Percentiles rank a stretch among this genome's conserved stretches.
Conservation (phyloP, 2,797 vertebrate genomes). For the Sebastes diploproa region DNA sequence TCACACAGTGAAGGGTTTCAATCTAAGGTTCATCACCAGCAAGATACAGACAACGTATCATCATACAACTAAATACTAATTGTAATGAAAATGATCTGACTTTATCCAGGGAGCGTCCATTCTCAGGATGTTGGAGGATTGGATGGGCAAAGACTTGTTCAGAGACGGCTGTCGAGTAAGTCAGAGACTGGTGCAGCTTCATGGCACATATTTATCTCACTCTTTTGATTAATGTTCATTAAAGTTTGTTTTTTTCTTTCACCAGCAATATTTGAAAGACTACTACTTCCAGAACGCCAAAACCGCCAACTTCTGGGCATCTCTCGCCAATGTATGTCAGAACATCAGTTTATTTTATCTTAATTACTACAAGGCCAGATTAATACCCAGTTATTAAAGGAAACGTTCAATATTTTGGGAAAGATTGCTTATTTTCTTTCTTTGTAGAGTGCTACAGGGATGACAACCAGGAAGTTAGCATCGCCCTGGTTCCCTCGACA, state of each 20-base stretch:
- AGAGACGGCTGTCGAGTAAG: conserved; percentile 90
- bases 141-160: conserved; percentile 88
- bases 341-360: not conserved
- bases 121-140: conserved; percentile 93
- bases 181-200: not conserved
- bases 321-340: conserved; percentile 83
- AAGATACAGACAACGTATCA: not conserved
- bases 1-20: not conserved
- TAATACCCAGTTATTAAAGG: not conserved
- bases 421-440: not conserved
- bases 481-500: too few species aligned
- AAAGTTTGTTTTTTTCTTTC: conserved; percentile 1
- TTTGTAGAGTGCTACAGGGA: too few species aligned
- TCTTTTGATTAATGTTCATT: not conserved
- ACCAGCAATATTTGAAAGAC: conserved; percentile 87
- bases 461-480: too few species aligned
- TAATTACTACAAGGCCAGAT: not conserved
- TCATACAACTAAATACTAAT: not conserved
- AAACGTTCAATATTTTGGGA: not conserved
- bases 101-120: conserved; percentile 89
- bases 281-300: conserved; percentile 88
- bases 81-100: not conserved
- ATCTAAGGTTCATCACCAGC: not conserved
- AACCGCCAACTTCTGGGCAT: conserved; percentile 91
- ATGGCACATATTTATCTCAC: not conserved